Evolutionary conservation across 2,113 vertebrate species (phyloP).

Genomic region (Cairina moschata): DNA sequence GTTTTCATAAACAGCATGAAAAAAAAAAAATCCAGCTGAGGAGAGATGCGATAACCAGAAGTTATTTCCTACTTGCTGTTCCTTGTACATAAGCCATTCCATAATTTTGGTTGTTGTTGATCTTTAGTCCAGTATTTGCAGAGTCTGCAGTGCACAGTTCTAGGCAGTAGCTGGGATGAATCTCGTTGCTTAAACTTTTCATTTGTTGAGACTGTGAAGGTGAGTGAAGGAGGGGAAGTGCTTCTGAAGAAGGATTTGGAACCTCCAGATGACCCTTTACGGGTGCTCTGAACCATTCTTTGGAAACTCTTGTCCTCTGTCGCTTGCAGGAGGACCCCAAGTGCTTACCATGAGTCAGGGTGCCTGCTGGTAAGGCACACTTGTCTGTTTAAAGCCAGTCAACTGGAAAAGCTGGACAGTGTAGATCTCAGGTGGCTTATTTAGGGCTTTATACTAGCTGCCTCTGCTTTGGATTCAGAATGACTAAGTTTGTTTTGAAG

Average conservation of each 20-base stretch:
- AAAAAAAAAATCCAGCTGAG: too few relatives aligned
- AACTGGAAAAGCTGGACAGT: not conserved
- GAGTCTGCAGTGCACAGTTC: not conserved
- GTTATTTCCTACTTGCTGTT: not conserved
- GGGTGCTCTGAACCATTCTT: not conserved
- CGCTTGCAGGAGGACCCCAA: not conserved
- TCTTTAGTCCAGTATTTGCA: not conserved
- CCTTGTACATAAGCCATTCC: not conserved
- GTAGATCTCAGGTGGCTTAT: not conserved
- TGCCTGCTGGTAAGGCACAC: not conserved
- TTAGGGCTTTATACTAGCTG: not conserved
- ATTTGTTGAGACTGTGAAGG: not conserved
- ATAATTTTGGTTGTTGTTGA: not conserved
- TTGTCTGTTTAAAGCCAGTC: not conserved
- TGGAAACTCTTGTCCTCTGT: not conserved
- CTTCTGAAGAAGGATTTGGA: not conserved
- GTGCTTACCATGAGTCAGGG: not conserved
- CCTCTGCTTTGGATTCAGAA: not conserved
- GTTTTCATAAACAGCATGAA: not conserved
- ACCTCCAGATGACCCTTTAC: not conserved
- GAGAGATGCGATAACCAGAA: not conserved
- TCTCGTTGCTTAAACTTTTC: not conserved
- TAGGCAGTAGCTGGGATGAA: not conserved
- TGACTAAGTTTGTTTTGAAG: not conserved
- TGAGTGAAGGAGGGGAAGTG: not conserved